phyloP scores from a whole-genome alignment of 2,888 invertebrate genomes.

The Urechis unicinctus region DNA sequence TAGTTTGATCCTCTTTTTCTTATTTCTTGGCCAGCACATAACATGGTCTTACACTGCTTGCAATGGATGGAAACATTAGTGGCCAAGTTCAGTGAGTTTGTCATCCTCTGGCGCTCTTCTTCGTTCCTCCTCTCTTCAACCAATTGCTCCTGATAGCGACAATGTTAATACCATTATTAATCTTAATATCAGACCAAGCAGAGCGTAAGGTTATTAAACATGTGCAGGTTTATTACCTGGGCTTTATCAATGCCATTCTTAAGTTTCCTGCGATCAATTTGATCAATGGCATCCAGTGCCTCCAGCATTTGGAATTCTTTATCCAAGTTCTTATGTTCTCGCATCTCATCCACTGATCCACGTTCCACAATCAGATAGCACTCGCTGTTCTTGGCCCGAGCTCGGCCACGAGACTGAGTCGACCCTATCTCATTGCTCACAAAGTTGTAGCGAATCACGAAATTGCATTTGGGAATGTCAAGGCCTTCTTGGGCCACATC shows the following conservation, averaged over 20 bases:
- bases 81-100: background rate
- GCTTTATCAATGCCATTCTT: background rate
- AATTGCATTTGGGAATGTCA: conserved; percentile 19
- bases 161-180: no score
- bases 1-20: conserved; percentile 3
- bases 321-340: conserved; percentile 11
- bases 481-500: conserved; percentile 22
- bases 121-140: background rate
- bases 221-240: no score
- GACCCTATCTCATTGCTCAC: conserved; percentile 20
- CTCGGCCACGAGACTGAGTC: conserved; percentile 16
- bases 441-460: conserved; percentile 20
- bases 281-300: conserved; percentile 10
- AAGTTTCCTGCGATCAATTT: background rate
- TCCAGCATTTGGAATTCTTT: conserved; percentile 12
- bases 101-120: background rate
- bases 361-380: conserved; percentile 13
- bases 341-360: conserved; percentile 6
- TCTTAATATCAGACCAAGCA: no score
- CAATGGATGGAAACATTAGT: conserved; percentile 3
- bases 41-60: conserved; percentile 4
- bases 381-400: conserved; percentile 15
- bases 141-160: background rate
- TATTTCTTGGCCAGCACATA: background rate
- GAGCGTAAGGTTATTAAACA: no score